Evolutionary conservation across 2,888 invertebrate genomes (phyloP), one percentile per base, ranked within the genome.

Genomic region (Drosophila monieri): DNA sequence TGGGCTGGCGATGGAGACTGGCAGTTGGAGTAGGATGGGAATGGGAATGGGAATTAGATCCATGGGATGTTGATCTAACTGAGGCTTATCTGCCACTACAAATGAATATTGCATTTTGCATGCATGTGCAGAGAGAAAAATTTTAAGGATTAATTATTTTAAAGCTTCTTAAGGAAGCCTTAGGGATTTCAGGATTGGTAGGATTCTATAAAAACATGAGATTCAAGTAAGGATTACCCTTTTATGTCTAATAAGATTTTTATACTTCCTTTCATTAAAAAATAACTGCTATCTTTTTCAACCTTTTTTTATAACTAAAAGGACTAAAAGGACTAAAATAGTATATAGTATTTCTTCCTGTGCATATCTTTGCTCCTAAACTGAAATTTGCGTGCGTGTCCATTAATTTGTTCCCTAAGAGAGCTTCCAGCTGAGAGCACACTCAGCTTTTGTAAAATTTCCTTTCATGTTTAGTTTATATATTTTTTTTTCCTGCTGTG

Each of bases 311-410:
- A 27, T 27, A 27, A 9, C 27, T 27, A 6, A 8, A 27, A 8
- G 25, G 8, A 6, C 8, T 27, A 21, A 21, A n/a, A n/a, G n/a
- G n/a, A n/a, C n/a, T n/a, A n/a, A n/a, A n/a, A n/a, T n/a, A n/a
- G n/a, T n/a, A 4, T 4, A 6, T 14, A 14, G 1, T 35, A n/a
- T 35, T 48, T 48, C 8, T 43, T 10, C 2, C 35, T 32, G 47
- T 60, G 64, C 41, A 62, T 15, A 48, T 65, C 43, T 55, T 57
- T 69, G 32, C 47, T 60, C 4, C 52, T 60, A 56, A 53, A 66
- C 53, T 58, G 35, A 70, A 58, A 52, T 54, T 73, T 76, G 79
- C 85, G 73, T 78, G 87, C 85, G 85, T 87, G 84, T 84, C 84
- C 84, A 85, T 83, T 85, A 67, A 69, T 76, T 60, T 55, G 41